Evolutionary conservation across 1,140 invertebrate genomes (phyloP), one percentile per base, ranked within the genome.

Genomic region (Bradynema listronoti): DNA sequence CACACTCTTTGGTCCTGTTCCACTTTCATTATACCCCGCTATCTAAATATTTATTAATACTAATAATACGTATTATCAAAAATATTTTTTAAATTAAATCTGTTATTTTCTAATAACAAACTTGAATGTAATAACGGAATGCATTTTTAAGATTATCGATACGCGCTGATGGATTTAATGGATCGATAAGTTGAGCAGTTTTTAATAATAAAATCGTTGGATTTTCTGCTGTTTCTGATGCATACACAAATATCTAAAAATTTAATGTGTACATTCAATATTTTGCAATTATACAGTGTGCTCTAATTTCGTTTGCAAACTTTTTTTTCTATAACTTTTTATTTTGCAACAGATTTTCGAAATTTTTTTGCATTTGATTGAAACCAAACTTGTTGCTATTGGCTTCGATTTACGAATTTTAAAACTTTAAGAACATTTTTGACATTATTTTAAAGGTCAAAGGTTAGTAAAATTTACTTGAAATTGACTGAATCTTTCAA

Each of bases 201-300:
- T 50, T 30, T 5, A 50, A 27, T n/a, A n/a, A 30, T 3, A 50
- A 27, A n/a, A 24, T 25, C 16, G 47, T 50, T 19, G 47, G 47
- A 3, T 29, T 3, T 19, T 3, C 4, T 30, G 27, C 27, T 4
- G 47, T 50, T 50, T 50, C 47, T n/a, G n/a, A n/a, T 19, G 27
- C n/a, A 24, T 50, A 50, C n/a, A 50, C 27, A n/a, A 50, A 50
- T n/a, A 50, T 32, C 47, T 50, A 24, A 19, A 50, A 4, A 4
- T 24, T 50, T 24, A n/a, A n/a, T n/a, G n/a, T 4, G 4, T 4
- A 19, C 4, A n/a, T 19, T 50, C 11, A 39, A 39, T 39, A 39
- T 39, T 11, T 39, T 11, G 11, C 36, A 19, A 39, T 39, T 39
- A 19, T 11, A 39, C 11, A 11, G 19, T 39, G 11, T 11, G 36